Evolutionary conservation across 1,140 invertebrate genomes (phyloP), one percentile per base, ranked within the genome.

Genomic region (Drosophila persimilis): DNA sequence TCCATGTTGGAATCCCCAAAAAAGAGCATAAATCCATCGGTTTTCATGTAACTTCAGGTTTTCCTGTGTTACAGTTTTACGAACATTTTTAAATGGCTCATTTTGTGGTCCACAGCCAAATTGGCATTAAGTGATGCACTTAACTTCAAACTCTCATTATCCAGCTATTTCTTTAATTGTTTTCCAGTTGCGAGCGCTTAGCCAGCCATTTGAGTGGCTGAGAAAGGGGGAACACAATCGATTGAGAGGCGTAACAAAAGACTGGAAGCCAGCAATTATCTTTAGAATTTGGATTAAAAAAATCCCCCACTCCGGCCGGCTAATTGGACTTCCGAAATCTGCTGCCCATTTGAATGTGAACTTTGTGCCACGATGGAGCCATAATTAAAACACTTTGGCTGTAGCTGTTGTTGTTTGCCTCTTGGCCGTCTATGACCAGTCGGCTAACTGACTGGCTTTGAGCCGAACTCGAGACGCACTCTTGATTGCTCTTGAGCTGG

Each of bases 191-290:
- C 22, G 35, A 44, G 31, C 26, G 35, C 35, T 46, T 11, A 47
- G 31, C 43, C 43, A 51, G 43, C 59, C 53, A 59, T 65, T 69
- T 67, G 45, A 63, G 56, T 56, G 51, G 20, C 47, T 59, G 60
- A 35, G 60, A 64, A 66, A 45, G 13, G 31, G 55, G 44, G 15
- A 53, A 47, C 6, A 55, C 46, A 59, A 63, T 81, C 78, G 24
- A 80, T 67, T 54, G 58, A 53, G 61, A 60, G 75, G 75, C 75
- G 65, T 76, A 79, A 72, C 75, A 54, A 85, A 84, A 80, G 69
- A 60, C 54, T 11, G 46, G 46, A 53, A 80, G 52, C 35, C 35
- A 54, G 17, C 51, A 86, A 66, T 74, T 74, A 58, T 35, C 24
- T n/a, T 29, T 53, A 65, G 70, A 65, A 74, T 66, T 48, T 57